Percentiles rank a stretch among this genome's conserved stretches.
Conservation (phyloP, 2,113 vertebrate species). For the Xenopus tropicalis region DNA sequence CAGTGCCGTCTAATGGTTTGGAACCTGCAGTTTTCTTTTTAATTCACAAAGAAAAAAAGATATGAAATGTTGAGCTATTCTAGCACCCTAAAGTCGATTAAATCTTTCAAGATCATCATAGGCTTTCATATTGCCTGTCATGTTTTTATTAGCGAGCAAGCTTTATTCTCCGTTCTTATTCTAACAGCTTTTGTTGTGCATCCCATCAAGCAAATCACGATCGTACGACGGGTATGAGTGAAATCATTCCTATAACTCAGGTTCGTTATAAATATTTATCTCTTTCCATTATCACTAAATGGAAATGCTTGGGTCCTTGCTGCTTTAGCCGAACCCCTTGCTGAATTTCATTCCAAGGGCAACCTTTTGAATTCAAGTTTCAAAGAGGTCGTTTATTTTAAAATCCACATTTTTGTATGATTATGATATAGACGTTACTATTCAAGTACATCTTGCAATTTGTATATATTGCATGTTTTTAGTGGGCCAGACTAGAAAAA, state of each 20-base stretch:
- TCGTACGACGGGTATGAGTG: slow-evolving; percentile 16
- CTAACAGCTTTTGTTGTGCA: slow-evolving; percentile 25
- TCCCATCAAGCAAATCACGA: slow-evolving; percentile 37
- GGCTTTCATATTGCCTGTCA: slow-evolving; percentile 38
- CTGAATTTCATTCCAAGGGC: too few species aligned
- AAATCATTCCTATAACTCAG: slow-evolving; percentile 25
- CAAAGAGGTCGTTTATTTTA: too few species aligned
- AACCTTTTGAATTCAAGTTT: too few species aligned
- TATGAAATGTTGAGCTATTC: slow-evolving; percentile 32
- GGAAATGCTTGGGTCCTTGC: too few species aligned
- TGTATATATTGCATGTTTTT: too few species aligned
- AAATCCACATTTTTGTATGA: too few species aligned
- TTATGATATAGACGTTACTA: too few species aligned
- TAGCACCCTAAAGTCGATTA: slow-evolving; percentile 21
- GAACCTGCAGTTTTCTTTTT: slow-evolving; percentile 26
- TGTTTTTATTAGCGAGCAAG: slow-evolving; percentile 29
- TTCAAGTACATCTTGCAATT: too few species aligned
- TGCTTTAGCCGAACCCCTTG: too few species aligned
- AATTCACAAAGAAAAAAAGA: slow-evolving; percentile 37
- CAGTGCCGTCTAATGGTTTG: slow-evolving; percentile 35
- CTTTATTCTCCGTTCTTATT: slow-evolving; percentile 36
- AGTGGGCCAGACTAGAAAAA: too few species aligned
- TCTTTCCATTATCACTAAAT: neutral
- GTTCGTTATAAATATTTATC: neutral
- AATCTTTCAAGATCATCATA: slow-evolving; percentile 24